Percentiles rank a stretch among this genome's conserved stretches.
These are phyloP conservation scores for Epicampocera succincta DNA, from an alignment of 2,888 invertebrate genomes.

Conservation along the genomic window DNA sequence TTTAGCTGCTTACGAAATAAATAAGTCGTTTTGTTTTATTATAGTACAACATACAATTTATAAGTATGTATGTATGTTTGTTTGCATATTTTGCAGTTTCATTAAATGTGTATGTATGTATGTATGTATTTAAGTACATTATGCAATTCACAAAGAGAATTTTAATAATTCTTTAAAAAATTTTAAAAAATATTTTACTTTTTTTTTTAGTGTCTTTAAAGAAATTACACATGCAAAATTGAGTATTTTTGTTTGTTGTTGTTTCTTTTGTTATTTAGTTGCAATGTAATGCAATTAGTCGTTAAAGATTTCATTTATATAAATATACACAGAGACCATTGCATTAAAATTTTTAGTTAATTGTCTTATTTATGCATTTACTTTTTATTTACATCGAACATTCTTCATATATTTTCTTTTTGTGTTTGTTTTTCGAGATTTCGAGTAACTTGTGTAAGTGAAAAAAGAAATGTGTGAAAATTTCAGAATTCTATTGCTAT, in stretches of 20 bases:
- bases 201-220: slow-evolving; percentile 35
- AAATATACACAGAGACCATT: slow-evolving; percentile 57
- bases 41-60: slow-evolving; percentile 52
- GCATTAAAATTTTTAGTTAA: slow-evolving; percentile 39
- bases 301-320: slow-evolving; percentile 43
- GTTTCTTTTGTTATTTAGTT: slow-evolving; percentile 17
- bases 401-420: slow-evolving; percentile 51
- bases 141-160: slow-evolving; percentile 56
- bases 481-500: not conserved
- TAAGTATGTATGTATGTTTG: slow-evolving; percentile 2
- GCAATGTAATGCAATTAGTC: slow-evolving; percentile 40
- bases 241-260: slow-evolving; percentile 22
- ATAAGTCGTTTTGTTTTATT: slow-evolving; percentile 59
- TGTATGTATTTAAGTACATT: slow-evolving; percentile 23
- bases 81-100: slow-evolving; percentile 22
- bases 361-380: slow-evolving; percentile 18
- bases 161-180: slow-evolving; percentile 47
- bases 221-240: slow-evolving; percentile 64
- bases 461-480: slow-evolving; percentile 4
- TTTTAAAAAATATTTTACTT: slow-evolving; percentile 45
- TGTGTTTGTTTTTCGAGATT: not conserved
- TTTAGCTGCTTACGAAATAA: slow-evolving; percentile 64
- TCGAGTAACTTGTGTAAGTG: slow-evolving; percentile 52
- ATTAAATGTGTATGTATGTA: not conserved
- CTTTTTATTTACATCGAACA: slow-evolving; percentile 51